Evolutionary conservation across 2,113 vertebrate species (phyloP).

Genomic region (Hemicordylus capensis): DNA sequence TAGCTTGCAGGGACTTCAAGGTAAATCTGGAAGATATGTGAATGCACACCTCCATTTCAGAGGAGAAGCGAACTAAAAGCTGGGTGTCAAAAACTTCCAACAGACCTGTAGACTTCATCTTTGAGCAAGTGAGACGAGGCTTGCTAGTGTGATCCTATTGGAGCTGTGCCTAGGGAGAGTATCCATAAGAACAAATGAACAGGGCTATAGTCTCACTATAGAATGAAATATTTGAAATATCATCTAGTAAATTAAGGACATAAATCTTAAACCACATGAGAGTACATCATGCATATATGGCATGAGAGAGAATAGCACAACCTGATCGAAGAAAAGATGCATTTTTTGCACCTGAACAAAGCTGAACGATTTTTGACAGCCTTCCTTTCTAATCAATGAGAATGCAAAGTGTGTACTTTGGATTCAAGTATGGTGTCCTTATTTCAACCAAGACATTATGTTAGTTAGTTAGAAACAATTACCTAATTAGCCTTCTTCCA

Average conservation of each 20-base stretch:
- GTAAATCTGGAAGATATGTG: too few relatives aligned
- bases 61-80: too few relatives aligned
- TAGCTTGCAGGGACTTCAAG: too few relatives aligned
- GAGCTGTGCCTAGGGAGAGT: too few relatives aligned
- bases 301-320: constrained; percentile 39
- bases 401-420: background rate
- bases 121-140: too few relatives aligned
- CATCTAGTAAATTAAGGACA: background rate
- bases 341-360: constrained; percentile 43
- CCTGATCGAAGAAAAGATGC: constrained; percentile 34
- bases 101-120: too few relatives aligned
- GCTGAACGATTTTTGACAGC: background rate
- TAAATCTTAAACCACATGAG: background rate
- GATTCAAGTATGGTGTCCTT: constrained; percentile 13
- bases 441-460: background rate
- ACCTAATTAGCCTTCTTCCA: constrained; percentile 24
- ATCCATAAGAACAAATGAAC: background rate
- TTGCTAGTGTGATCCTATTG: too few relatives aligned
- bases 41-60: too few relatives aligned
- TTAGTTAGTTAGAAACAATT: background rate
- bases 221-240: background rate
- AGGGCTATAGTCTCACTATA: background rate
- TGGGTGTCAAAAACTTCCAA: too few relatives aligned
- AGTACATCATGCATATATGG: background rate
- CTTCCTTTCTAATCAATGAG: constrained; percentile 31